These are phyloP conservation scores for Pristionchus fissidentatus DNA, from an alignment of 2,888 invertebrate species.

Conservation along the genomic window DNA sequence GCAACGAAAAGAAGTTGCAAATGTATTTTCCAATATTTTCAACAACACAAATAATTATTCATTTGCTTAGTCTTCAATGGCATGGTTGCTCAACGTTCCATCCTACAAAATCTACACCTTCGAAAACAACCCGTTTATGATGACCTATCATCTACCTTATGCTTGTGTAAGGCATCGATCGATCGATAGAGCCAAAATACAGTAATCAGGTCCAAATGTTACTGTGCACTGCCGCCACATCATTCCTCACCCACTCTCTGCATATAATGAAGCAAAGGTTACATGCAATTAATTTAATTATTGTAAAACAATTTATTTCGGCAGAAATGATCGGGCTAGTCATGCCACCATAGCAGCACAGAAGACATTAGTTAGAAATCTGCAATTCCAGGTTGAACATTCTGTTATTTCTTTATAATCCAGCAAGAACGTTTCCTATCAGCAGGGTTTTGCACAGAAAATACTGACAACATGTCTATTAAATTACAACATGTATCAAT, in stretches of 20 bases:
- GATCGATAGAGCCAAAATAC: background rate
- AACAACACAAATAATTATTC: too few species aligned
- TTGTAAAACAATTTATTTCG: background rate
- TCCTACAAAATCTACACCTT: background rate
- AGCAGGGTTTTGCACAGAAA: too few species aligned
- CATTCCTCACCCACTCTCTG: background rate
- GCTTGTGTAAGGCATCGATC: background rate
- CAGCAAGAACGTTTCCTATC: too few species aligned
- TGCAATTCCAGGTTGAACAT: constrained; percentile 5
- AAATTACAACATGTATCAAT: too few species aligned
- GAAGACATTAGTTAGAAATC: background rate
- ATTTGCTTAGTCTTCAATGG: background rate
- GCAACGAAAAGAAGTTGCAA: background rate
- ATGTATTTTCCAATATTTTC: background rate
- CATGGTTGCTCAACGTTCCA: background rate
- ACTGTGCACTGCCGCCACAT: background rate
- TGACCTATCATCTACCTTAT: background rate
- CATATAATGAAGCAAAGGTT: background rate
- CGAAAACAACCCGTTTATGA: background rate
- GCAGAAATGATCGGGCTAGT: background rate
- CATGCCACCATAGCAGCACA: background rate
- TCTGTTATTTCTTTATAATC: too few species aligned
- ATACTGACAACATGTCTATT: too few species aligned
- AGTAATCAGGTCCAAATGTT: background rate
- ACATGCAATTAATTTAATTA: too few species aligned